These are phyloP conservation scores for Oryctolagus cuniculus DNA, from an alignment of 2,113 vertebrate species.

Conservation along the genomic window DNA sequence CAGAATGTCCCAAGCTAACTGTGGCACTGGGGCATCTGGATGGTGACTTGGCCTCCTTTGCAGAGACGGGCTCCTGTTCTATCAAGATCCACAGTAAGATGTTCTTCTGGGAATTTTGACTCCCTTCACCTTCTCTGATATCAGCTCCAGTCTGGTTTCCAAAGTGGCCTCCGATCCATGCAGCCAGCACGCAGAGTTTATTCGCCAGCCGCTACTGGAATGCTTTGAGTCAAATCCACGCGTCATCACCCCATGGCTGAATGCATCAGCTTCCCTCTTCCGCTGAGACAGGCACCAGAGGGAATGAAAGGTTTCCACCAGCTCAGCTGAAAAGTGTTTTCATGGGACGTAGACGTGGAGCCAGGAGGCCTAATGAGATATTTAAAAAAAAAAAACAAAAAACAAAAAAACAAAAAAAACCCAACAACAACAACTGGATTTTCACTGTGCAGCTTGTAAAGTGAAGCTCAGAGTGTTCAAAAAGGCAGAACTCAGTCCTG, in stretches of 20 bases:
- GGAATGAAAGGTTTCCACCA: constrained; percentile 60
- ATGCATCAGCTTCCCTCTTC: constrained; percentile 41
- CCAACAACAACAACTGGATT: background rate
- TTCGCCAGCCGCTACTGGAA: background rate
- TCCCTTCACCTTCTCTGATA: background rate
- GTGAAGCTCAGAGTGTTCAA: background rate
- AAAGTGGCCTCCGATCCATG: background rate
- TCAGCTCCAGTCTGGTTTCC: background rate
- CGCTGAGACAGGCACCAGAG: constrained; percentile 5
- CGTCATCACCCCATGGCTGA: constrained; percentile 49
- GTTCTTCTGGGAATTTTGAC: background rate
- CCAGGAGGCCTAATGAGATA: constrained; percentile 40
- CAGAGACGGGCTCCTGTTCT: background rate
- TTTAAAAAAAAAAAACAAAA: background rate
- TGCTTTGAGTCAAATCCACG: constrained; percentile 21
- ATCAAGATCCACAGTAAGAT: background rate
- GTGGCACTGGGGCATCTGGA: background rate
- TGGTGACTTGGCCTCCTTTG: background rate
- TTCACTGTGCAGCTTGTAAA: constrained; percentile 31
- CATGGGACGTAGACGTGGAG: background rate
- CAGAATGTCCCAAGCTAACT: background rate
- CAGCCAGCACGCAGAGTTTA: background rate
- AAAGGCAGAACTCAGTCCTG: background rate
- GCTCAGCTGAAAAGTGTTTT: constrained; percentile 53
- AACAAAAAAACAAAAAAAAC: too few relatives aligned